phyloP scores from a whole-genome alignment of 2,888 invertebrate species.

The Synergus itoensis region DNA sequence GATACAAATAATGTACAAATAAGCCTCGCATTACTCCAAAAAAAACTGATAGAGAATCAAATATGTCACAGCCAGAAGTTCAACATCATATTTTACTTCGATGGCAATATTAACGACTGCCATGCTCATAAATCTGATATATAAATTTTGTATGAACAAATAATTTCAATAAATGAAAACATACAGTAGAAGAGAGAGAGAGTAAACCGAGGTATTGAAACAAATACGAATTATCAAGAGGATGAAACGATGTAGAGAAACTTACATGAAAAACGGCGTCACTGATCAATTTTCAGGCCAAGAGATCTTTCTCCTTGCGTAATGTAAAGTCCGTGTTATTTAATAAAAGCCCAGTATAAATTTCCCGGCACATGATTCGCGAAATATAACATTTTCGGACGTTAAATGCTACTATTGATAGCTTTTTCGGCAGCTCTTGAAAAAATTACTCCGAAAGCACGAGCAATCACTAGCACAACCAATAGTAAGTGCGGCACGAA shows the following conservation, averaged over 20 bases:
- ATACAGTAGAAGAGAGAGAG: background rate
- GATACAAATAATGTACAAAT: too few relatives aligned
- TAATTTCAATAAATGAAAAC: background rate
- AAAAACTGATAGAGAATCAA: too few relatives aligned
- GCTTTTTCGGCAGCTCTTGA: background rate
- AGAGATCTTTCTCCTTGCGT: conserved; percentile 47
- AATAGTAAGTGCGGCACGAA: background rate
- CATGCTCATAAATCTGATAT: background rate
- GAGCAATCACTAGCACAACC: background rate
- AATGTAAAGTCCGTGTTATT: conserved; percentile 64
- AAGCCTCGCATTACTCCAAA: too few relatives aligned
- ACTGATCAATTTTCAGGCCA: background rate
- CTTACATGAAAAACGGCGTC: conserved; percentile 1
- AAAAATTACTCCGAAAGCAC: background rate
- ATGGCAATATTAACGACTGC: background rate
- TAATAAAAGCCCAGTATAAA: conserved; percentile 63
- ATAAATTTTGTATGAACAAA: background rate
- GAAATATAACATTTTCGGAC: background rate
- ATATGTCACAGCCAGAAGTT: background rate
- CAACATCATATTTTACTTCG: background rate
- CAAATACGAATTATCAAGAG: background rate
- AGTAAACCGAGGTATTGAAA: background rate
- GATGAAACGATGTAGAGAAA: background rate
- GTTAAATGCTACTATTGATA: background rate
- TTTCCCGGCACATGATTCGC: conserved; percentile 42